Evolutionary conservation across 1,140 invertebrate genomes (phyloP), one percentile per base, ranked within the genome.

Genomic region (Elymnias hypermnestra): DNA sequence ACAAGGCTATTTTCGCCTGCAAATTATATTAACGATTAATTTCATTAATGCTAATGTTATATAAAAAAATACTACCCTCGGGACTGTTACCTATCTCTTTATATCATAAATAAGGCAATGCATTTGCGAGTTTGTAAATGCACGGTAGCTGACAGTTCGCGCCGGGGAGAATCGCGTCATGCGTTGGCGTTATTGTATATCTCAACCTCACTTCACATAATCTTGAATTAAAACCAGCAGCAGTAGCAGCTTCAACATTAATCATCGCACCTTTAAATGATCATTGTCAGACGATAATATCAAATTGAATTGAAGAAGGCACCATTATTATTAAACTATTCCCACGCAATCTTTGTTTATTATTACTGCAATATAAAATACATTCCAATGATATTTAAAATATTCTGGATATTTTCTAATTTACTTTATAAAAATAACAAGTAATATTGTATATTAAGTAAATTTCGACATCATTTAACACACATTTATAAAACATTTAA

Each of bases 101-200:
- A n/a, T n/a, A n/a, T n/a, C n/a, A 29, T 13, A 12, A 29, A 29
- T 29, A 29, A 29, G 26, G 25, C 8, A 41, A 41, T 14, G 35
- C 25, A 17, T 37, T 38, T 26, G 31, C 42, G 17, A 13, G 3
- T 18, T 14, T 13, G 22, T 48, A 67, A 53, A 58, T 57, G 54
- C 33, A 63, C 78, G 55, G 76, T 77, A 78, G 76, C 71, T 64
- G 73, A 75, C 73, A 72, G 72, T 61, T 72, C 40, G 36, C 61
- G 43, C 43, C 55, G 58, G 36, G 62, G 54, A 63, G 61, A 72
- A 68, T 72, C 58, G 62, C 60, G 50, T 53, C 23, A 44, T 41
- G 66, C 60, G 74, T 73, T 61, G 69, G 74, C 55, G 72, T 35
- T 57, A 77, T 82, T 82, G 73, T 78, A 44, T 37, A 29, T 26